A percentile compares a stretch with the other conserved stretches of the same genome.
Conservation (phyloP, 1,140 invertebrate species). For the Mercenaria mercenaria region DNA sequence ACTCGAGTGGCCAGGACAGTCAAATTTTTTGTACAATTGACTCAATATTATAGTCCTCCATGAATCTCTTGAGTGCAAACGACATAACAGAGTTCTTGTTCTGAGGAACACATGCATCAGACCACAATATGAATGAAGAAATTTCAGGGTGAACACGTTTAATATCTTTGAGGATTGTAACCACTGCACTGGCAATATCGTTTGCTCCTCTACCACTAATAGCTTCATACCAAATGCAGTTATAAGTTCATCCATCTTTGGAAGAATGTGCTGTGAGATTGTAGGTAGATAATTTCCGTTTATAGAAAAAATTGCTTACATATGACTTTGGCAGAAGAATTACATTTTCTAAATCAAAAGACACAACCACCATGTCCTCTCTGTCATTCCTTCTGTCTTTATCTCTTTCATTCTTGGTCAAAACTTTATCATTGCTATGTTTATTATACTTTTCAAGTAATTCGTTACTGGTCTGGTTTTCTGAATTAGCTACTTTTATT, state of each 20-base stretch:
- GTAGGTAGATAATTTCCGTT: no score
- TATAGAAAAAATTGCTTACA: neutral
- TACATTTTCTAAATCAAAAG: conserved; percentile 29
- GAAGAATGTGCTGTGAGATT: no score
- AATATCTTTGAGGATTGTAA: neutral
- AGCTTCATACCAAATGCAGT: neutral
- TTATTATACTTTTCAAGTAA: neutral
- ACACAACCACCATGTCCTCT: neutral
- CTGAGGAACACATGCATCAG: no score
- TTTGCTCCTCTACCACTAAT: no score
- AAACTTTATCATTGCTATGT: neutral
- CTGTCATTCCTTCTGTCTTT: neutral
- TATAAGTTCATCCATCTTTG: neutral
- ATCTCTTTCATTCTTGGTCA: neutral
- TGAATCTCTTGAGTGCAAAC: no score
- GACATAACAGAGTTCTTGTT: no score
- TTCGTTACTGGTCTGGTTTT: neutral
- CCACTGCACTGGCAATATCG: neutral
- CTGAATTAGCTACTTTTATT: neutral
- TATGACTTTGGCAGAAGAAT: neutral
- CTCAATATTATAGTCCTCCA: no score
- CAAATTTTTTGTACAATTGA: no score
- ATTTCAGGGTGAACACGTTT: no score
- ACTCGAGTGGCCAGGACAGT: no score
- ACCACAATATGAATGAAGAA: no score